Evolutionary conservation across 2,113 vertebrate genomes (phyloP).

Genomic region (Geococcyx californianus): DNA sequence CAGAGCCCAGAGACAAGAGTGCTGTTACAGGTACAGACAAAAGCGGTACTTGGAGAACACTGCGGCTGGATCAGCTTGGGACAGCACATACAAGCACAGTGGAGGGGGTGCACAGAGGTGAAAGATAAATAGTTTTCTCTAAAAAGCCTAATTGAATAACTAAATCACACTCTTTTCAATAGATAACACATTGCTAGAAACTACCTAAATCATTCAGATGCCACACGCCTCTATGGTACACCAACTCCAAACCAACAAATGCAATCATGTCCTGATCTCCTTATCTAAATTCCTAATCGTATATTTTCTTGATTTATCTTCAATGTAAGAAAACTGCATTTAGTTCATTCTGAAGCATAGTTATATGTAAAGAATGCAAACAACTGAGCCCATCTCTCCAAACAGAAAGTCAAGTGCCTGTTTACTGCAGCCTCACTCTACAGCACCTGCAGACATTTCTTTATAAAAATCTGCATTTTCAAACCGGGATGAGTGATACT

Average conservation of each 20-base stretch:
- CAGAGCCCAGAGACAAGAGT: neutral
- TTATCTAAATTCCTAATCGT: neutral
- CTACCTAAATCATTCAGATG: neutral
- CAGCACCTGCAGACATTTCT: neutral
- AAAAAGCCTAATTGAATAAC: neutral
- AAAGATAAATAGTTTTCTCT: neutral
- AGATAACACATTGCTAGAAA: neutral
- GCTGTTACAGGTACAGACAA: rapidly evolving
- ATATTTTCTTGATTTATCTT: neutral
- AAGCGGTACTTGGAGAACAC: neutral
- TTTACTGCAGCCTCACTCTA: neutral
- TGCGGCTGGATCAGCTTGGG: neutral
- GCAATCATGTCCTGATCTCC: neutral
- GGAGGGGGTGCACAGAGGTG: neutral
- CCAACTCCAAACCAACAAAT: neutral
- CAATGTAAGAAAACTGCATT: neutral
- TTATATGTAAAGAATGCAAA: neutral
- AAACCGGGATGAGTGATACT: neutral
- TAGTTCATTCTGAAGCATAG: neutral
- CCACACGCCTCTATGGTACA: neutral
- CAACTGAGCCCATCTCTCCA: neutral
- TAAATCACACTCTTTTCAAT: neutral
- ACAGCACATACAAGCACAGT: neutral
- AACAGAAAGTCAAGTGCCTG: neutral
- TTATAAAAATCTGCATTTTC: neutral